Evolutionary conservation across 2,797 vertebrate species (phyloP), one percentile per base, ranked within the genome.

Genomic region (Urosaurus nigricauda): DNA sequence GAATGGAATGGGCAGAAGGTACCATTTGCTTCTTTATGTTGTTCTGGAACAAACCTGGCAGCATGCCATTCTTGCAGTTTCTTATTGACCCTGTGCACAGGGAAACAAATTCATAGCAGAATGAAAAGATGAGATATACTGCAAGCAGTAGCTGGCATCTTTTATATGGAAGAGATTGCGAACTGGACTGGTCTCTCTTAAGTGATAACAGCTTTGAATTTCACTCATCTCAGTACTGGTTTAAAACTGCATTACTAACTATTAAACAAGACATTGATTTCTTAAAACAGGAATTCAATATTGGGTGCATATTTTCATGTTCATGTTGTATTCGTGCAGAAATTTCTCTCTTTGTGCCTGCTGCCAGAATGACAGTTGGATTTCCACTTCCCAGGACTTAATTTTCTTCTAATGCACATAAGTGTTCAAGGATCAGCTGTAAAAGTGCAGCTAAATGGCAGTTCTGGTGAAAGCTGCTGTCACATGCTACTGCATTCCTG

Each of bases 231-330:
- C 47, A 43, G 37, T 43, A 26, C 21, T 75, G 32, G 26, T 82
- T 78, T 32, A 4, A 90, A 92, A 29, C 0, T 2, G 0, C 8
- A 80, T 63, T 63, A 32, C 63, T 81, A 88, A 71, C 19, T 83
- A 40, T 26, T 83, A 70, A 68, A 75, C 63, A 5, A 91, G 58
- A 0, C 79, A 35, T 56, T 17, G 86, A 80, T 47, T 35, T n/a
- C 75, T 90, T 58, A 43, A 53, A 79, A 51, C 65, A 74, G 65
- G 53, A 87, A 73, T 79, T 70, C 71, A 86, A 56, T 90, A 78
- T 78, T 37, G 16, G 77, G 43, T 3, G 88, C 43, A 0, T 0
- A 74, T 84, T 85, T 37, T 87, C 0, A 24, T 9, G 21, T 12
- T 12, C 4, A 51, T 58, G 35, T 65, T 16, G 82, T 35, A 77